Conservation (phyloP, 2,797 vertebrate species). For the Mormyrops attenuatus region DNA sequence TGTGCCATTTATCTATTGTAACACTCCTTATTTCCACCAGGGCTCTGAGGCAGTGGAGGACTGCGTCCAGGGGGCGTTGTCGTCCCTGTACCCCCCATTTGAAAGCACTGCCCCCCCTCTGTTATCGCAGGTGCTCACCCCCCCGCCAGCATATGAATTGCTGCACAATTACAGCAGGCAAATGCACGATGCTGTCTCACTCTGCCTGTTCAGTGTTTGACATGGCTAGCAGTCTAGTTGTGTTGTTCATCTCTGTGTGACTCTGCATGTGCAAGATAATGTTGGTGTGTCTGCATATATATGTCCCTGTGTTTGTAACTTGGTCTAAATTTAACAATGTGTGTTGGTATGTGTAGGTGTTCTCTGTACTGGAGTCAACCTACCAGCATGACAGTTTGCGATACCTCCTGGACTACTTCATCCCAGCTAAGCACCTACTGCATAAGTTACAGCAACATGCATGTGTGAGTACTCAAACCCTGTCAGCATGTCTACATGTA, state of each 20-base stretch:
- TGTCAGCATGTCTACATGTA: neutral
- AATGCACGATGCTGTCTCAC: neutral
- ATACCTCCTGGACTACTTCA: slow-evolving; percentile 72
- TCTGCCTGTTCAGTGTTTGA: neutral
- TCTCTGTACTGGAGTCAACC: slow-evolving; percentile 71
- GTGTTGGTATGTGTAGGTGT: slow-evolving; percentile 53
- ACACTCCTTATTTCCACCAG: slow-evolving; percentile 48
- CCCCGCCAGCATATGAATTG: neutral
- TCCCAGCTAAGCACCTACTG: slow-evolving; percentile 71
- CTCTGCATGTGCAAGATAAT: neutral
- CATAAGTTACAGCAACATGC: slow-evolving; percentile 72
- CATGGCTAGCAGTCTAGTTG: neutral
- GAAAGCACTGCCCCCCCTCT: slow-evolving; percentile 85
- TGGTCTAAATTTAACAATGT: neutral
- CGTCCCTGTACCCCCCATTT: slow-evolving; percentile 84
- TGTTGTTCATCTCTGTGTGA: neutral
- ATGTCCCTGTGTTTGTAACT: neutral
- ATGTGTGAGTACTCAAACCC: slow-evolving; percentile 59
- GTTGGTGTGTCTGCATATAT: neutral
- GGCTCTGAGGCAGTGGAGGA: slow-evolving; percentile 89
- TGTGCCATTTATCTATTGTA: neutral
- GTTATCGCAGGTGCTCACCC: slow-evolving; percentile 69
- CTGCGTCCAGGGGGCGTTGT: slow-evolving; percentile 85
- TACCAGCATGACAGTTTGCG: slow-evolving; percentile 73
- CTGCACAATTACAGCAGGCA: neutral